Base-by-base conservation (phyloP, 2,888 invertebrate species). In the Xylophagus ater region DNA sequence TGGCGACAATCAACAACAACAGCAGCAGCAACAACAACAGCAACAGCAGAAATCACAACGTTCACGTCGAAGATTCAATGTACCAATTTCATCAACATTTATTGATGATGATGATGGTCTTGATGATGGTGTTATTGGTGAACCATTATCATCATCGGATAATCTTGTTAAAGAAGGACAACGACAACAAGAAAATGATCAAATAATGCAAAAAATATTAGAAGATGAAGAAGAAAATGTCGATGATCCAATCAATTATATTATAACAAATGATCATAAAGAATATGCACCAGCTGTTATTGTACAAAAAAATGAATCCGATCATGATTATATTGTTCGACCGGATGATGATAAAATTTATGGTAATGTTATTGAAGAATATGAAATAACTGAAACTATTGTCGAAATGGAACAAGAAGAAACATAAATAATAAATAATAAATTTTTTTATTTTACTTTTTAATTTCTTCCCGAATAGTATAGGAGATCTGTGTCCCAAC, bases 101-200 rank as follows among this genome's bases (percentile, higher is more conserved):
- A 12, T 41, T 32, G 45, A 45, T 20, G 42, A 45, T 30, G 42
- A 45, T 36, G 45, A 45, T 26, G 42, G 40, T 3, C 30, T 42
- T 12, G 37, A 40, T 26, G 40, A 40, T 18, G 42, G 36, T 23
- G 37, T 31, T 13, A 35, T 41, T 17, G 44, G 35, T n/a, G 39
- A 39, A 26, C 36, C 40, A 19, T 7, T 3, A 23, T 4, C 2
- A 23, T 7, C 4, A 23, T 23, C 23, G 8, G 10, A 23, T 10
- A 4, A 9, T 7, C 5, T 10, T 10, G 4, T 4, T 12, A 12
- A 6, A 25, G 4, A 8, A 25, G 4, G 9, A n/a, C 1, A 12
- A 4, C n/a, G 13, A 9, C 15, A n/a, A 26, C 15, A 31, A 2
- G 1, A 10, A 10, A 12, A 19, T 20, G 8, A 19, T 4, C 4